Base-by-base conservation (phyloP, 2,113 vertebrate species). In the Nycticryphes semicollaris region DNA sequence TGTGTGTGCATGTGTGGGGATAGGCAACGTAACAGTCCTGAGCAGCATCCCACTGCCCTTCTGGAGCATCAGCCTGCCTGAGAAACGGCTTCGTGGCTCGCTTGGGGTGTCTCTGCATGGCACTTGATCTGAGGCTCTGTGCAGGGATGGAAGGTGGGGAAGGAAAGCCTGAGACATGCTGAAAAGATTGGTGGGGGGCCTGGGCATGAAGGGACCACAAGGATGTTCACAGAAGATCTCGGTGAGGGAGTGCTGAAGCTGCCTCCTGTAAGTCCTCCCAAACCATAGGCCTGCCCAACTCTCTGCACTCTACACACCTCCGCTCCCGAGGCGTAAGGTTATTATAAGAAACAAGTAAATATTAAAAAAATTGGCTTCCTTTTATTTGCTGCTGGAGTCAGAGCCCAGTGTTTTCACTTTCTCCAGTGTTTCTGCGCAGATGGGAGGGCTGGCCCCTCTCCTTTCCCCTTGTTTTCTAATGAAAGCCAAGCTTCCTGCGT, bases 401-500 rank as follows among this genome's bases (percentile, higher is more conserved):
- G 31, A 77, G 28, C 25, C 45, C 33, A 7, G 22, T 45, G 35
- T 90, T 75, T 56, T 62, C 25, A 12, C 0, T 0, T 82, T 60
- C 62, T 63, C 43, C 10, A 2, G 68, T 1, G 4, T 45, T 84
- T 43, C 57, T 72, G 51, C 0, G 5, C 59, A 67, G 77, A 18
- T 0, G 0, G 68, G 45, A 87, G 60, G 5, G 3, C 69, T 78
- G 81, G 35, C 17, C 94, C 48, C 77, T 89, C n/a, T 88, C n/a
- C 27, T 77, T 33, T 82, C 47, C 74, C 35, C 3, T 81, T 2
- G 17, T 20, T 89, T 92, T 87, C 89, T 87, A 87, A 85, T 79
- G 89, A 93, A 87, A 93, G 91, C 64, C 77, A 70, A 91, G 93
- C 81, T 87, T 91, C 77, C 91, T 4, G 8, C 16, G 1, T 81